Conservation (phyloP, 2,888 invertebrate species). For the Hemistola chrysoprasaria region DNA sequence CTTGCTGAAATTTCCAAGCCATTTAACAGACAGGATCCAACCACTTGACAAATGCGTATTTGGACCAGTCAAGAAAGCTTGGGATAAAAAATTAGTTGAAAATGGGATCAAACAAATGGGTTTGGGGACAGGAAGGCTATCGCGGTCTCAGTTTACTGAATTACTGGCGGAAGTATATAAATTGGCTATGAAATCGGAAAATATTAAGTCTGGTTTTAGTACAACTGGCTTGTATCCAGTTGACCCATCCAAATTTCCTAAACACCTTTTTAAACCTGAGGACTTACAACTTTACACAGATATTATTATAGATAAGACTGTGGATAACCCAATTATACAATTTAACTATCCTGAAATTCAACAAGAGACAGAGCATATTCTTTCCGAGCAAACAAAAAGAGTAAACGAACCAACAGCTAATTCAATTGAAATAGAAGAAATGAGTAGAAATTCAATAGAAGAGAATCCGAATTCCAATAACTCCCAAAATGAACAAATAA, state of each 20-base stretch:
- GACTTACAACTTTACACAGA: slow-evolving; percentile 3
- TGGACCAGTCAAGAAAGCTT: slow-evolving; percentile 5
- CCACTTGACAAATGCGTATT: slow-evolving; percentile 7
- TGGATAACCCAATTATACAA: slow-evolving; percentile 4
- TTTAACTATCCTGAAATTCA: slow-evolving; percentile 2
- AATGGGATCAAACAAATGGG: slow-evolving; percentile 7
- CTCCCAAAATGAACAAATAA: slow-evolving; percentile 5
- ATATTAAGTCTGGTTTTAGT: slow-evolving; percentile 7
- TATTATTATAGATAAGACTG: slow-evolving; percentile 3
- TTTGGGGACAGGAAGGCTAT: neutral
- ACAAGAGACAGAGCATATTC: slow-evolving; percentile 1
- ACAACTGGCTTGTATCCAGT: slow-evolving; percentile 7
- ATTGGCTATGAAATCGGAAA: slow-evolving; percentile 5
- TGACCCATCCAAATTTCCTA: slow-evolving; percentile 2
- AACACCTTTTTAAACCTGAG: slow-evolving; percentile 2
- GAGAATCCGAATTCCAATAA: slow-evolving; percentile 5
- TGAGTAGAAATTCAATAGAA: slow-evolving; percentile 5
- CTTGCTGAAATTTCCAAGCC: slow-evolving; percentile 6
- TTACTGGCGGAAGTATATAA: slow-evolving; percentile 2
- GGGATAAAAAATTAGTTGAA: slow-evolving; percentile 9
- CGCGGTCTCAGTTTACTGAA: slow-evolving; percentile 2
- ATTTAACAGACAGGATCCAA: slow-evolving; percentile 5
- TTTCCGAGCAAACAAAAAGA: slow-evolving; percentile 2
- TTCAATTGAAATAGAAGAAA: slow-evolving; percentile 7
- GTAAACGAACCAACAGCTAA: slow-evolving; percentile 3